Conservation (phyloP, 2,888 invertebrate genomes). For the Galerucella calmariensis region DNA sequence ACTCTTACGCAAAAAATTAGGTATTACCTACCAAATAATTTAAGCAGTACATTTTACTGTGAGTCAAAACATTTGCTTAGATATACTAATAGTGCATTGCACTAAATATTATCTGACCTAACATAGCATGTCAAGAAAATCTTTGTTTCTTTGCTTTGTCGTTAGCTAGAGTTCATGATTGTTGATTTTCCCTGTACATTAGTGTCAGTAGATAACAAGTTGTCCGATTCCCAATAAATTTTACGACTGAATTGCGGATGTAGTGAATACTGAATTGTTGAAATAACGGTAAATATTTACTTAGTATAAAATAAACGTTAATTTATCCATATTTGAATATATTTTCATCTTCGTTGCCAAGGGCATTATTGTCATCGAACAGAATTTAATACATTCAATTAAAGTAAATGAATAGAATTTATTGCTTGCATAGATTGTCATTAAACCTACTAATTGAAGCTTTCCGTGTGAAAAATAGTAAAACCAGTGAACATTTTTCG, state of each 20-base stretch:
- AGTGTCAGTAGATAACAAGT: conserved; percentile 1
- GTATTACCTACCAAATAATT: too few species aligned
- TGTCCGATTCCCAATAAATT: conserved; percentile 31
- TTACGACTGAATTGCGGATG: conserved; percentile 36
- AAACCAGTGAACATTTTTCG: neutral
- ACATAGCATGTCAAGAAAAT: neutral
- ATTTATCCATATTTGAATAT: conserved; percentile 15
- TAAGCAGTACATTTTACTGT: too few species aligned
- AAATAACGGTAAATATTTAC: conserved; percentile 23
- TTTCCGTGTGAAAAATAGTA: neutral
- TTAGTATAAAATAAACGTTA: conserved; percentile 12
- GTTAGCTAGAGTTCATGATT: neutral
- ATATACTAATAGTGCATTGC: too few species aligned
- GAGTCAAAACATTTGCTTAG: too few species aligned
- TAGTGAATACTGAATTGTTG: conserved; percentile 20
- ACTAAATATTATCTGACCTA: too few species aligned
- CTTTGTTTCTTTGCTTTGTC: neutral
- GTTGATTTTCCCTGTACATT: conserved; percentile 2
- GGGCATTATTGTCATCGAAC: neutral
- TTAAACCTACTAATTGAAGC: neutral
- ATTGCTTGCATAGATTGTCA: conserved; percentile 1
- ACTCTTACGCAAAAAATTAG: too few species aligned
- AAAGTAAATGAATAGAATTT: neutral
- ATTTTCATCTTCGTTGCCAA: neutral
- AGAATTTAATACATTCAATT: conserved; percentile 3